Base-by-base conservation (phyloP, 2,113 vertebrate genomes). In the Paramisgurnus dabryanus region DNA sequence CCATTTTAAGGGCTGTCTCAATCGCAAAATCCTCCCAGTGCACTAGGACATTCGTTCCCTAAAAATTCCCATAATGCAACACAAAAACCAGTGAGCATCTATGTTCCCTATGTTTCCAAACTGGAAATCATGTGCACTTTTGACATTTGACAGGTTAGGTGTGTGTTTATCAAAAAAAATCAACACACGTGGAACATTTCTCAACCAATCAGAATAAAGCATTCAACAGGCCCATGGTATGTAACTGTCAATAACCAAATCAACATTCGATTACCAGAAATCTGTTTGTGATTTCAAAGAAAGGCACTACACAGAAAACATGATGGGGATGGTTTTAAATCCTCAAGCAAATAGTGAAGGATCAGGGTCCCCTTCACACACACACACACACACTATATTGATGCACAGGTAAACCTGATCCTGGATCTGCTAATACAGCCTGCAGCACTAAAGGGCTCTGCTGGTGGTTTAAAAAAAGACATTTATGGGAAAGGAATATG, bases 231-330 rank as follows among this genome's bases (percentile, higher is more conserved):
- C 27, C 27, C 27, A 3, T 34, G 27, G 78, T 73, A 67, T 77
- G 22, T 22, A 77, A 50, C 18, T 53, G 53, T 80, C 66, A 73
- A 67, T 67, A 76, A 22, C 17, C 60, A 64, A 49, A 75, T 76
- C 22, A 4, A 40, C 60, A 84, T 78, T 60, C 77, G 53, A 27
- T 84, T 70, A 55, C 50, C 5, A 4, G 41, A 45, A 68, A 9
- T 49, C 81, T 67, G 53, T 80, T 13, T 80, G 74, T 13, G 72
- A 72, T 77, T 66, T 6, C 74, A 72, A 61, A n/a, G 74, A 72
- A 39, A 17, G 76, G 66, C 41, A 13, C 8, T 39, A 34, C 47
- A 18, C 50, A 7, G 17, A 53, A 18, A 57, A 77, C 22, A 57
- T n/a, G 67, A 84, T 18, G 60, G 53, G 9, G 47, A 40, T 17